Percentiles rank a stretch among this genome's conserved stretches.
Conservation (phyloP, 2,113 vertebrate species). For the Anarhynchus alexandrinus region DNA sequence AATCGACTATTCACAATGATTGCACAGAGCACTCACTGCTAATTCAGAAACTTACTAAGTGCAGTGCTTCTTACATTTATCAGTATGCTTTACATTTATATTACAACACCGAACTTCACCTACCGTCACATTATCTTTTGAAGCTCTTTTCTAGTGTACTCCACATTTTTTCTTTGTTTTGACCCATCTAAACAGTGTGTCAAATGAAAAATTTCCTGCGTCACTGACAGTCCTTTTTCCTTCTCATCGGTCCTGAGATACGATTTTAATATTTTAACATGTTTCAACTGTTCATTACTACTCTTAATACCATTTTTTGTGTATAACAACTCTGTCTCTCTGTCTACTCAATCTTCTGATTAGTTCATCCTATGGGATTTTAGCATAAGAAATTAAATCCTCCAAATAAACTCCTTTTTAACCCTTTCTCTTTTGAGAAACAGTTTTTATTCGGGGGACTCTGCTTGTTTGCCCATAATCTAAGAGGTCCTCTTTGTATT, state of each 20-base stretch:
- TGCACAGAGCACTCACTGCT: background rate
- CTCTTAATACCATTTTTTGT: background rate
- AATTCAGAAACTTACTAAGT: background rate
- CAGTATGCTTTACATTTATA: background rate
- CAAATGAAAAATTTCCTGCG: background rate
- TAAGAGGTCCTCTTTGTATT: background rate
- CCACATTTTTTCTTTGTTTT: background rate
- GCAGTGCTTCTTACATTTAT: background rate
- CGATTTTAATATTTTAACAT: background rate
- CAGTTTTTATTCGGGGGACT: background rate
- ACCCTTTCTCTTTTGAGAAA: background rate
- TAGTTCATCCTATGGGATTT: background rate
- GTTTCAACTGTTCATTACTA: background rate
- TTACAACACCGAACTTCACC: background rate
- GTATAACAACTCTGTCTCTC: background rate
- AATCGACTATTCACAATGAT: background rate
- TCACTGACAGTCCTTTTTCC: background rate
- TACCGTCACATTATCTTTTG: background rate
- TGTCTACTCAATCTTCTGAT: background rate
- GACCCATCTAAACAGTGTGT: background rate
- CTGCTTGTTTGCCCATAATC: background rate
- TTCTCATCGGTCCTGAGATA: background rate
- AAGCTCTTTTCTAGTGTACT: background rate
- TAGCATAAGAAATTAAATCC: background rate
- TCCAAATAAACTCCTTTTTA: background rate